A percentile compares a stretch with the other conserved stretches of the same genome.
phyloP scores from a whole-genome alignment of 2,797 vertebrate species.

The Onychomys arenicola region DNA sequence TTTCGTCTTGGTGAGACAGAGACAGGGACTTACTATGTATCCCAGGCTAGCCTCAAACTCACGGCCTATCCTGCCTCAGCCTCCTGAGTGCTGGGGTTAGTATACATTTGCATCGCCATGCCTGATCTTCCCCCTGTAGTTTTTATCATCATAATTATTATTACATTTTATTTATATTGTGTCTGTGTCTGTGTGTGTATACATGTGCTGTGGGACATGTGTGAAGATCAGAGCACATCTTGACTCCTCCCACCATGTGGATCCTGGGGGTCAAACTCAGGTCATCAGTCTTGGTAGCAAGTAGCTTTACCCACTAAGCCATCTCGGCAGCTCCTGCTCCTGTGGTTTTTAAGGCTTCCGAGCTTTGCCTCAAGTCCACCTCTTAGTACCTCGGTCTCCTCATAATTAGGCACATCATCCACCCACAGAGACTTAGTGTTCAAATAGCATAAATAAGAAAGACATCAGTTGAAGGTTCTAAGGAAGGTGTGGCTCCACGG shows the following conservation, averaged over 20 bases:
- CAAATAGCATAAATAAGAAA: conserved; percentile 38
- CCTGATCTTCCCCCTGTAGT: background rate
- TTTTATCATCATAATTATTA: background rate
- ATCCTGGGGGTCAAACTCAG: background rate
- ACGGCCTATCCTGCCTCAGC: no score
- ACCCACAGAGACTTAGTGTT: background rate
- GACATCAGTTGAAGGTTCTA: conserved; percentile 28
- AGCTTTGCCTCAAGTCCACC: conserved; percentile 50
- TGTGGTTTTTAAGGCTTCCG: background rate
- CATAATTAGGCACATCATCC: background rate
- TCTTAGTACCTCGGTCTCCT: conserved; percentile 42
- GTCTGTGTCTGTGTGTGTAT: background rate
- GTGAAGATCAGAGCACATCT: background rate
- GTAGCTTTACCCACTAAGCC: background rate
- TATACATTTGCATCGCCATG: background rate
- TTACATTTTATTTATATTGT: background rate
- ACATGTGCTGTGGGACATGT: background rate
- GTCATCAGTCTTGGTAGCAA: background rate
- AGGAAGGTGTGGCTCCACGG: background rate
- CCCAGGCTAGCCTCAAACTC: background rate
- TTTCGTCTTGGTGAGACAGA: background rate
- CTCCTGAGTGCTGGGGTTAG: background rate
- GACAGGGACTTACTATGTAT: background rate
- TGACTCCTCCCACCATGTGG: background rate
- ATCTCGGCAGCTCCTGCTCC: background rate